Evolutionary conservation across 2,888 invertebrate species (phyloP).

Genomic region (Mellilla xanthometata): DNA sequence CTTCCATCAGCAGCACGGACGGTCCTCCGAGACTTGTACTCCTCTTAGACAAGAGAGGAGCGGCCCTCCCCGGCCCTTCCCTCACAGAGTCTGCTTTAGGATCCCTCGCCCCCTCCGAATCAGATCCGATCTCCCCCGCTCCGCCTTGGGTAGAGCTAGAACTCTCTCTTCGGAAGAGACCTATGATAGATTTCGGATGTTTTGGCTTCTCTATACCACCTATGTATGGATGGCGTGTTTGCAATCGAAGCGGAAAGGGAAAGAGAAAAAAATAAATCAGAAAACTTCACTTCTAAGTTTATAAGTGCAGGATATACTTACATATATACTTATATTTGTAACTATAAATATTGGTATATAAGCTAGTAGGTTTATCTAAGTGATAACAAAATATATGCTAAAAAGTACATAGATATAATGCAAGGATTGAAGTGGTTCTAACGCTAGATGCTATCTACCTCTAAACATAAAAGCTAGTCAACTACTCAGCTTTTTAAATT

Average conservation of each 20-base stretch:
- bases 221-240: constrained; percentile 55
- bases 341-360: constrained; percentile 3
- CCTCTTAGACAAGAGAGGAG: constrained; percentile 69
- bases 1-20: constrained; percentile 84
- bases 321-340: constrained; percentile 5
- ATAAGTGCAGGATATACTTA: constrained; percentile 23
- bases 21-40: constrained; percentile 74
- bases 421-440: too few relatives aligned
- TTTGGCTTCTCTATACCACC: constrained; percentile 95
- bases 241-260: constrained; percentile 45
- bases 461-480: too few relatives aligned
- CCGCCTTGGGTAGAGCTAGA: constrained; percentile 86
- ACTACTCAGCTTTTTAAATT: too few relatives aligned
- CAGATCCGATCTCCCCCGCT: constrained; percentile 76
- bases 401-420: not conserved
- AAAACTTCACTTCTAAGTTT: constrained; percentile 37
- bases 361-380: constrained; percentile 4
- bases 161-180: constrained; percentile 93
- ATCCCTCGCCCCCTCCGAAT: constrained; percentile 79
- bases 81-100: constrained; percentile 61
- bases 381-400: not conserved
- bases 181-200: constrained; percentile 93
- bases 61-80: constrained; percentile 58
- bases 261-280: constrained; percentile 56
- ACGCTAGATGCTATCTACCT: too few relatives aligned